phyloP scores from a whole-genome alignment of 2,113 vertebrate genomes.

The Leucopsar rothschildi region DNA sequence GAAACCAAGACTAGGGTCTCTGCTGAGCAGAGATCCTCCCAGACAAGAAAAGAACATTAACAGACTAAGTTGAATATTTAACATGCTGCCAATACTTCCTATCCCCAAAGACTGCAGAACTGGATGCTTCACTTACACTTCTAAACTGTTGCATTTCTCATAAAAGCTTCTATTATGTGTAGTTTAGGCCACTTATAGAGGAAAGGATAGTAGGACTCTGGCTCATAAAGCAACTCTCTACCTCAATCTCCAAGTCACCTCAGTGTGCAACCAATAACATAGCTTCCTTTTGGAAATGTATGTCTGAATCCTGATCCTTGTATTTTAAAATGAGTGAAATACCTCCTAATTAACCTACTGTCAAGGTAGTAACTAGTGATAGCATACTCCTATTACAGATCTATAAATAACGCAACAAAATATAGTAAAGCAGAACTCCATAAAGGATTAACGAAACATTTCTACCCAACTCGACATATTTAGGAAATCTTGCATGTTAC shows the following conservation, averaged over 20 bases:
- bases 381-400: not conserved
- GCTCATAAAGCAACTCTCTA: not conserved
- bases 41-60: not conserved
- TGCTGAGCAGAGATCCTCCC: not conserved
- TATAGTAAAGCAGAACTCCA: not conserved
- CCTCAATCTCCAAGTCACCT: not conserved
- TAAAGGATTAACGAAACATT: not conserved
- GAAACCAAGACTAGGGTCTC: not conserved
- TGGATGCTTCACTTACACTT: not conserved
- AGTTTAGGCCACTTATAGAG: not conserved
- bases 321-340: not conserved
- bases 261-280: not conserved
- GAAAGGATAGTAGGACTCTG: not conserved
- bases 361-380: not conserved
- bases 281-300: not conserved
- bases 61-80: not conserved
- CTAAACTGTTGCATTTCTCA: not conserved
- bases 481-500: not conserved
- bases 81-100: not conserved
- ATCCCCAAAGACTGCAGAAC: not conserved
- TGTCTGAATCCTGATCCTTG: not conserved
- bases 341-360: not conserved
- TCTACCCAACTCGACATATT: not conserved
- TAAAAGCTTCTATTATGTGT: not conserved
- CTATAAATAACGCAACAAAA: conserved; percentile 8